Evolutionary conservation across 1,140 invertebrate species (phyloP).

Genomic region (Neodiprion lecontei): DNA sequence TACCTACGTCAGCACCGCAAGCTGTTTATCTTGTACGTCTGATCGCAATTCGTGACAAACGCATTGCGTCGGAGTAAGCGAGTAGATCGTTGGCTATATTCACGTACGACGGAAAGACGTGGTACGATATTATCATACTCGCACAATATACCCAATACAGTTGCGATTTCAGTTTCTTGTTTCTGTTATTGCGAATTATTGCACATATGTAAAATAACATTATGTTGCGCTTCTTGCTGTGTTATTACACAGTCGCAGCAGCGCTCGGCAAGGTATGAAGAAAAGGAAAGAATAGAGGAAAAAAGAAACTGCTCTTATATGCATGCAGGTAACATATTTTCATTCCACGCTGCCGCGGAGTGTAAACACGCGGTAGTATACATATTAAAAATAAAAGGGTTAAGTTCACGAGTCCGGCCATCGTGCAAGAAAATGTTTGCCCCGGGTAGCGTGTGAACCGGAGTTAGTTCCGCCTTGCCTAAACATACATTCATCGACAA

Average conservation of each 20-base stretch:
- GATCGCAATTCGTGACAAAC: neutral
- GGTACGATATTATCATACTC: no score
- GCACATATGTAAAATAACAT: no score
- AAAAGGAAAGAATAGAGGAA: no score
- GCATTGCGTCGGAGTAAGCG: neutral
- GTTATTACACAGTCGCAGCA: no score
- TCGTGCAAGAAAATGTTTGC: neutral
- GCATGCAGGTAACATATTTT: neutral
- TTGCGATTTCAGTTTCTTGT: no score
- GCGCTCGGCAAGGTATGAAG: no score
- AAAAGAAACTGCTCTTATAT: no score
- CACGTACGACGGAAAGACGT: neutral
- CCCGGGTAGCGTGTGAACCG: neutral
- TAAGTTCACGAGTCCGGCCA: neutral
- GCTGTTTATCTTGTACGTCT: neutral
- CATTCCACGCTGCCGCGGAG: neutral
- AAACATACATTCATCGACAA: neutral
- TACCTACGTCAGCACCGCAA: neutral
- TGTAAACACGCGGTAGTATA: neutral
- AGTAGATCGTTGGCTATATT: neutral
- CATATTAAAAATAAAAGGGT: conserved; percentile 3
- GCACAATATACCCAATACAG: no score
- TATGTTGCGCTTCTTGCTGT: no score
- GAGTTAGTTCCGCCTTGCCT: neutral
- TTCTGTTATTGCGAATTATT: no score